phyloP scores from a whole-genome alignment of 1,140 invertebrate species.

The Branchinecta lindahli region DNA sequence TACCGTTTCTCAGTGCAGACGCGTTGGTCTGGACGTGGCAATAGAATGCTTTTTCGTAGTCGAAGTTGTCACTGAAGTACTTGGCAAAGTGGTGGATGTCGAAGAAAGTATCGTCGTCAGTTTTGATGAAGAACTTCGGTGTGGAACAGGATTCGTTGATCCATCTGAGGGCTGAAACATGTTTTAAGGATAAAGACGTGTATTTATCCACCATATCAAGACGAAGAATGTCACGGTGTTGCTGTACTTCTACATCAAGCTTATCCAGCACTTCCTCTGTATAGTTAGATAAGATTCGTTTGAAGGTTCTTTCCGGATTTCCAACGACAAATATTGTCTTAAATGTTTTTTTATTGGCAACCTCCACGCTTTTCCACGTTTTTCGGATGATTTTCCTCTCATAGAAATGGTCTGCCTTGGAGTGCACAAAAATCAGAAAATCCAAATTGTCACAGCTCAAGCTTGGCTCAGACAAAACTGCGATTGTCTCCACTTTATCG shows the following conservation, averaged over 20 bases:
- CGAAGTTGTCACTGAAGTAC: conserved; percentile 27
- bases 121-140: conserved; percentile 34
- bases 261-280: neutral
- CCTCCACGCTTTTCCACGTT: conserved; percentile 26
- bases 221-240: conserved; percentile 30
- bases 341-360: neutral
- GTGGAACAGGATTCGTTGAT: conserved; percentile 30
- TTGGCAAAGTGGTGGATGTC: conserved; percentile 34
- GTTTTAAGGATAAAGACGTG: conserved; percentile 35
- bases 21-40: conserved; percentile 31
- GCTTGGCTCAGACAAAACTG: neutral
- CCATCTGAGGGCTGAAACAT: conserved; percentile 37
- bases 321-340: neutral
- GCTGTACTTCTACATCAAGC: conserved; percentile 23
- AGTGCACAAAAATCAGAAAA: conserved; percentile 27
- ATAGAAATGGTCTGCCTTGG: conserved; percentile 30
- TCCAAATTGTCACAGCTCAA: neutral
- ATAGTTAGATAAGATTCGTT: conserved; percentile 12
- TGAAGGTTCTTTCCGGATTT: neutral
- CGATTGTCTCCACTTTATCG: no score
- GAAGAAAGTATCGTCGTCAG: conserved; percentile 39
- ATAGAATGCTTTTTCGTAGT: conserved; percentile 25
- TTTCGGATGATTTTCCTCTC: conserved; percentile 29
- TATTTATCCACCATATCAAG: conserved; percentile 34
- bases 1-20: conserved; percentile 30